Evolutionary conservation across 1,140 invertebrate species (phyloP).

Genomic region (Hyles vespertilio): DNA sequence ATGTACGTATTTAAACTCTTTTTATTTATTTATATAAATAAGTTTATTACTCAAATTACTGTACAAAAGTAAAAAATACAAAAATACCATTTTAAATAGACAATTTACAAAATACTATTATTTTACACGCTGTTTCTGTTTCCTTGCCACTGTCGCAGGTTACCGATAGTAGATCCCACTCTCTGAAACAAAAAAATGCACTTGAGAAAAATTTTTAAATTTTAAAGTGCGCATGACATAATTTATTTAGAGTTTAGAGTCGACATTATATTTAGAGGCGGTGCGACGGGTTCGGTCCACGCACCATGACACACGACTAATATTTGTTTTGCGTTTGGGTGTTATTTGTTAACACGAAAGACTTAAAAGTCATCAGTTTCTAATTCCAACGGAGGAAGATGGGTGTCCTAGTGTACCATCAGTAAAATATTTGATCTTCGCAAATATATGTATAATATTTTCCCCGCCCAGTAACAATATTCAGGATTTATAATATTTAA

Average conservation of each 20-base stretch:
- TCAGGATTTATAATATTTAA: too few relatives aligned
- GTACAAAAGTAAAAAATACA: slow-evolving; percentile 36
- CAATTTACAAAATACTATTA: slow-evolving; percentile 9
- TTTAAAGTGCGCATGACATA: background rate
- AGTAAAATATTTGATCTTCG: too few relatives aligned
- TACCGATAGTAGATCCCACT: slow-evolving; percentile 43
- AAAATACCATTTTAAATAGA: slow-evolving; percentile 4
- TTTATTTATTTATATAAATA: background rate
- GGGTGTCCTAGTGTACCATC: too few relatives aligned
- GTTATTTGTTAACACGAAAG: too few relatives aligned
- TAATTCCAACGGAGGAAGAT: too few relatives aligned
- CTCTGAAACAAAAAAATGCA: slow-evolving; percentile 41
- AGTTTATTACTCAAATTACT: slow-evolving; percentile 11
- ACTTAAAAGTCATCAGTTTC: too few relatives aligned
- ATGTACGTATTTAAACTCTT: background rate
- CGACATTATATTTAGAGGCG: too few relatives aligned
- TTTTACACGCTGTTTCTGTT: slow-evolving; percentile 30
- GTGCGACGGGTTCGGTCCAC: too few relatives aligned
- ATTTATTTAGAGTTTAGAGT: background rate
- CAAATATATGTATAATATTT: too few relatives aligned
- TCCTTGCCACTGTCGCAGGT: slow-evolving; percentile 29
- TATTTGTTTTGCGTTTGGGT: too few relatives aligned
- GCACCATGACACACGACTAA: too few relatives aligned
- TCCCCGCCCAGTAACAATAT: too few relatives aligned
- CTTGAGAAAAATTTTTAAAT: background rate